Evolutionary conservation across 23 tunicate genomes (phyloP), one percentile per base, ranked within the genome.

Genomic region (Styela clava): DNA sequence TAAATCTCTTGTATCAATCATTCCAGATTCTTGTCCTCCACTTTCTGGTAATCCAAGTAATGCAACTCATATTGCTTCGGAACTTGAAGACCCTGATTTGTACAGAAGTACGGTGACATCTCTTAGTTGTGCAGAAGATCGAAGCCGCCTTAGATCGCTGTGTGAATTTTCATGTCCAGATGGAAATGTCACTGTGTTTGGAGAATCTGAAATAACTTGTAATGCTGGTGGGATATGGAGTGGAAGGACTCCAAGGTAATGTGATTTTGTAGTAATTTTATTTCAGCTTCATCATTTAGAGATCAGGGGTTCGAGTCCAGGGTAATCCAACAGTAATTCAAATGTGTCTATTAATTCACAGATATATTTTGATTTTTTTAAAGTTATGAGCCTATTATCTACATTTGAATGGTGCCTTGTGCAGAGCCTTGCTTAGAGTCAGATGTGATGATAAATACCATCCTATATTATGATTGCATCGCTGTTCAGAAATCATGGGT

Each of bases 101-200:
- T 24, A 64, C 37, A 62, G 62, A 1, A 28, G 69, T 22, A 16
- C 74, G 16, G 28, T 84, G 23, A 76, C 87, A 29, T 84, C 82
- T 2, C 20, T 72, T 2, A 18, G 62, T 5, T 84, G 87, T 33
- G 82, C 79, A 16, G 26, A 82, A 29, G 56, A 62, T 32, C 31
- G 24, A 16, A 82, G 79, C 22, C 29, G 18, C 24, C 35, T 29
- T 30, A 35, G 63, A 30, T 22, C 73, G 0, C 9, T 21, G 62
- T 84, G 87, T 64, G 33, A 0, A 26, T 77, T 84, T 61, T 30
- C 87, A 22, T 84, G 87, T 61, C 83, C 87, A 12, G 82, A 22
- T 0, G 80, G 70, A 34, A 37, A 63, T 24, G 51, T 74, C 9
- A 21, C 64, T 19, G 74, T 84, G 7, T 51, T 61, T 62, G 87